Evolutionary conservation across 2,888 invertebrate genomes (phyloP).

Genomic region (Acheta domesticus): DNA sequence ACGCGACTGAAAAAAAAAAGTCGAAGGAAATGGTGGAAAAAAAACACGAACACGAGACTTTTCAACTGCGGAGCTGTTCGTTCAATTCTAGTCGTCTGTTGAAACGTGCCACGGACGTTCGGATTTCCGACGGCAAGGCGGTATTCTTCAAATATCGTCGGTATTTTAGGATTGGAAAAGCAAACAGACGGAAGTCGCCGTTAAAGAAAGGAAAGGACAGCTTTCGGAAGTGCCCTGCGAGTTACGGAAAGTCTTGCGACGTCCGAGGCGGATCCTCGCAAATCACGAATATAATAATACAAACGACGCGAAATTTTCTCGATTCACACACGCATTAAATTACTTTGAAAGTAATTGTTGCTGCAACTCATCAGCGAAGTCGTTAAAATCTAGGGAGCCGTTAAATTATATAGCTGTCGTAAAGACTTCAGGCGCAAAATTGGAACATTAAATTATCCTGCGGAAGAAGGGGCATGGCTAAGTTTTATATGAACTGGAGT

Average conservation of each 20-base stretch:
- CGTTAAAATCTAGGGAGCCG: slow-evolving; percentile 18
- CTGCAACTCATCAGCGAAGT: neutral
- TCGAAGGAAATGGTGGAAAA: neutral
- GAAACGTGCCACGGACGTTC: neutral
- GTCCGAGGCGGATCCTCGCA: no score
- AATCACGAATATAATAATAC: no score
- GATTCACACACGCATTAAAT: neutral
- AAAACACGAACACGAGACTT: neutral
- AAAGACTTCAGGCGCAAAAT: slow-evolving; percentile 18
- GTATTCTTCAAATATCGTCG: neutral
- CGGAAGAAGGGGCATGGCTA: neutral
- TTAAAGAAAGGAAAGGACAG: neutral
- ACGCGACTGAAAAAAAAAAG: neutral
- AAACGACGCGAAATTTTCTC: neutral
- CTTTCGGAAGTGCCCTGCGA: neutral
- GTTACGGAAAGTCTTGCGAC: no score
- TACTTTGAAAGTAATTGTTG: neutral
- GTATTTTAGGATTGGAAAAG: neutral
- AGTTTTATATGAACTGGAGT: neutral
- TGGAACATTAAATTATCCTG: slow-evolving; percentile 18
- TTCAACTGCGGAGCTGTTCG: no score
- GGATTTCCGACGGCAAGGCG: neutral
- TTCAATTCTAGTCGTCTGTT: neutral
- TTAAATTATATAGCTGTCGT: slow-evolving; percentile 18
- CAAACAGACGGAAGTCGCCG: neutral